Evolutionary conservation across 2,797 vertebrate genomes (phyloP).

Genomic region (Sebastes trivittatus): DNA sequence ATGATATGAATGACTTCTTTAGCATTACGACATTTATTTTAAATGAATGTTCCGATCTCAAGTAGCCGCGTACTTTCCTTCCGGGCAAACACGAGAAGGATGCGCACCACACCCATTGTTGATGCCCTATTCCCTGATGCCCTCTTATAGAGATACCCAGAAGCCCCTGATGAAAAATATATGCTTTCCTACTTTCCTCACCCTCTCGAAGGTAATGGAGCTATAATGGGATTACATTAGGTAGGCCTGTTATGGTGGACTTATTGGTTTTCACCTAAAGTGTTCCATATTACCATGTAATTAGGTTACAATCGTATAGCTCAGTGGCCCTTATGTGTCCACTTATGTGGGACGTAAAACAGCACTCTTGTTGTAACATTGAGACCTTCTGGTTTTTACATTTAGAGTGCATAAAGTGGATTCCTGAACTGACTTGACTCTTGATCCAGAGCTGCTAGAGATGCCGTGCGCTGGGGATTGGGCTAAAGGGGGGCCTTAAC

Average conservation of each 20-base stretch:
- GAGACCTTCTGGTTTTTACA: slow-evolving; percentile 37
- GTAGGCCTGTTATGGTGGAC: slow-evolving; percentile 72
- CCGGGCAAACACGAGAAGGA: slow-evolving; percentile 30
- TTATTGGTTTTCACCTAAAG: slow-evolving; percentile 85
- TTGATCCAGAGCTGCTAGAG: not conserved
- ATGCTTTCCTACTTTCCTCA: slow-evolving; percentile 75
- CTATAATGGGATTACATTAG: slow-evolving; percentile 78
- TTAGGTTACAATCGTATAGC: slow-evolving; percentile 70
- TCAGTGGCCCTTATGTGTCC: slow-evolving; percentile 70
- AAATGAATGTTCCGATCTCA: slow-evolving; percentile 13
- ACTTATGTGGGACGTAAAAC: slow-evolving; percentile 67
- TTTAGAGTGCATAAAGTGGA: slow-evolving; percentile 17
- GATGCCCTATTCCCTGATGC: slow-evolving; percentile 62
- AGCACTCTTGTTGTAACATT: slow-evolving; percentile 63
- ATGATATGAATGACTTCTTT: slow-evolving; percentile 8
- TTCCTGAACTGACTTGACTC: not conserved
- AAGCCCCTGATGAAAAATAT: slow-evolving; percentile 76
- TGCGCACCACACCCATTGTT: slow-evolving; percentile 44
- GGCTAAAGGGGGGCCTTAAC: slow-evolving; percentile 15
- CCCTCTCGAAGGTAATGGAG: slow-evolving; percentile 74
- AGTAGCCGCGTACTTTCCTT: slow-evolving; percentile 31
- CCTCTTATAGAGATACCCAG: slow-evolving; percentile 64
- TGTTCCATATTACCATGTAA: slow-evolving; percentile 81
- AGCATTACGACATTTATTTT: slow-evolving; percentile 16
- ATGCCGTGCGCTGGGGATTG: not conserved